phyloP scores from a whole-genome alignment of 1,140 invertebrate genomes.

The Leptoteleia sp. region DNA sequence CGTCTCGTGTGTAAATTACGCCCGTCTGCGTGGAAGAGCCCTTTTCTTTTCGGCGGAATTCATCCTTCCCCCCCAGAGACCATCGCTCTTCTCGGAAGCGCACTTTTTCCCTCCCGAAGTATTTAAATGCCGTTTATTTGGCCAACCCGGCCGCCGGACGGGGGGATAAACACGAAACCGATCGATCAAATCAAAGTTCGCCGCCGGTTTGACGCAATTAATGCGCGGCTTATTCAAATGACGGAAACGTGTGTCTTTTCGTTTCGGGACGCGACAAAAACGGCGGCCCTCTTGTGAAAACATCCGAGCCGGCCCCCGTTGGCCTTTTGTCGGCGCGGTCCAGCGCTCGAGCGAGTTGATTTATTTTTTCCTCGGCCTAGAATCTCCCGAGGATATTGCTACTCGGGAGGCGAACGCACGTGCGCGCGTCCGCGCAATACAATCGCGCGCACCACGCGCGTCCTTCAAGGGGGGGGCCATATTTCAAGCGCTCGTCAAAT shows the following conservation, averaged over 20 bases:
- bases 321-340: conserved; percentile 36
- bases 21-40: conserved; percentile 64
- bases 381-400: conserved; percentile 34
- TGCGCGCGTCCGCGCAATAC: conserved; percentile 35
- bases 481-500: conserved; percentile 37
- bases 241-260: conserved; percentile 32
- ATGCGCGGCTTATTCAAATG: conserved; percentile 49
- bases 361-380: conserved; percentile 44
- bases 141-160: no score
- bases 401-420: conserved; percentile 14
- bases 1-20: conserved; percentile 71
- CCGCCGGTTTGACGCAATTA: conserved; percentile 30
- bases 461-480: conserved; percentile 27
- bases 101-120: conserved; percentile 54
- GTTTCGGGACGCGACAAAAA: conserved; percentile 37
- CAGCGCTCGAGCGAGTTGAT: conserved; percentile 19
- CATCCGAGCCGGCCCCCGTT: conserved; percentile 4
- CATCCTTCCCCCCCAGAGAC: conserved; percentile 72
- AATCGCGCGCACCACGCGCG: conserved; percentile 26
- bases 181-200: conserved; percentile 47
- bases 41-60: conserved; percentile 63
- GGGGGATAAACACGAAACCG: neutral
- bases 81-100: conserved; percentile 66
- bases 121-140: conserved; percentile 74
- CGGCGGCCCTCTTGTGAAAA: conserved; percentile 12